Evolutionary conservation across 2,888 invertebrate genomes (phyloP).

Genomic region (Mechanitis mazaeus): DNA sequence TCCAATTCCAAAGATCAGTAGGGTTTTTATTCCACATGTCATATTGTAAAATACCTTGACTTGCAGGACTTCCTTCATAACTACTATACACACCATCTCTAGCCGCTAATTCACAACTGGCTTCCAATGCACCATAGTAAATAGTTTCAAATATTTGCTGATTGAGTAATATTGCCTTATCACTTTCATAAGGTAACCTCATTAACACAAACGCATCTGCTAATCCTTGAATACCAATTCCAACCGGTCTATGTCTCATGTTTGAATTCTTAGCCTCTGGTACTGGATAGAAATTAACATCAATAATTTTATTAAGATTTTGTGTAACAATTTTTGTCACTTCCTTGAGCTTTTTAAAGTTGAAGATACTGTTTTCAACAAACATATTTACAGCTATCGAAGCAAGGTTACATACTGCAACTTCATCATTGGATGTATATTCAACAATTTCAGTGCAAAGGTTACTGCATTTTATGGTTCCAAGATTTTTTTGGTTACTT

Average conservation of each 20-base stretch:
- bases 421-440: conserved; percentile 93
- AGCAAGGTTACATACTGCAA: conserved; percentile 98
- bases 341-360: conserved; percentile 90
- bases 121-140: conserved; percentile 97
- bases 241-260: conserved; percentile 88
- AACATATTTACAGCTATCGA: conserved; percentile 98
- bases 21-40: conserved; percentile 98
- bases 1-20: conserved; percentile 94
- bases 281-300: conserved; percentile 96
- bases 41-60: conserved; percentile 96
- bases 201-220: conserved; percentile 97
- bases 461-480: conserved; percentile 98
- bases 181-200: conserved; percentile 94
- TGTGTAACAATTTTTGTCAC: conserved; percentile 91
- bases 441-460: conserved; percentile 98
- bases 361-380: conserved; percentile 87
- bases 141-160: conserved; percentile 98
- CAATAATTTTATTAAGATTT: conserved; percentile 98
- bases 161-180: conserved; percentile 90
- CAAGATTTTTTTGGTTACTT: conserved; percentile 98
- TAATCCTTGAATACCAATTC: conserved; percentile 97
- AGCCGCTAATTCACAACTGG: conserved; percentile 95
- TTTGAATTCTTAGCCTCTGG: conserved; percentile 93
- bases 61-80: conserved; percentile 93
- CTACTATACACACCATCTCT: conserved; percentile 91